Base-by-base conservation (phyloP, 2,888 invertebrate genomes). In the Smittia aterrima region DNA sequence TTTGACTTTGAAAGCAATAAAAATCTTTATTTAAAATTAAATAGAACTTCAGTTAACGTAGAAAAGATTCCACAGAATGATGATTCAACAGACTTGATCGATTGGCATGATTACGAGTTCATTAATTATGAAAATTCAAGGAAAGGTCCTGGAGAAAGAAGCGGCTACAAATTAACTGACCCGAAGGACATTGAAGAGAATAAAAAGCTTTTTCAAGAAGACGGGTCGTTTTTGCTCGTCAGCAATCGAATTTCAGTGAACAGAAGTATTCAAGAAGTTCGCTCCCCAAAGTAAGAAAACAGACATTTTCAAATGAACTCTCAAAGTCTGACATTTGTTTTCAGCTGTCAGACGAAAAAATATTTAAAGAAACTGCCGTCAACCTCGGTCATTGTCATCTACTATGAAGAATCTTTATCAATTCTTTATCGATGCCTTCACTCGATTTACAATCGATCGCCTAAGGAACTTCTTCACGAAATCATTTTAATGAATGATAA, bases 401-500 rank as follows among this genome's bases (percentile, higher is more conserved):
- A 40, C 16, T 62, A 66, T 16, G 41, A 74, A 3, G 74, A 66
- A 7, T 2, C 20, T 1, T 47, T n/a, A 18, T n/a, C 18, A 1
- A 25, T 66, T 4, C 22, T 74, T 4, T 13, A 41, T 9, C 24
- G 74, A 1, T 66, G 64, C 3, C 22, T 74, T 38, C 25, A 41
- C 27, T 66, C 66, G 20, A 53, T 74, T 13, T 66, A 27, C 11
- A 41, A 74, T 32, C 74, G 74, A 22, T 27, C 47, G 0, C 74
- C 74, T n/a, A 3, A 4, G 13, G 20, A 74, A 7, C 18, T 74
- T 4, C 53, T 74, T 1, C 41, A 74, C 18, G 74, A 85, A 84
- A 81, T 85, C 68, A 85, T 85, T 75, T 78, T 85, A 77, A 84
- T 85, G 13, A 85, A 85, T 72, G 85, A 85, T 75, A 84, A 84